phyloP scores from a whole-genome alignment of 2,797 vertebrate species.

The Melopsittacus undulatus region DNA sequence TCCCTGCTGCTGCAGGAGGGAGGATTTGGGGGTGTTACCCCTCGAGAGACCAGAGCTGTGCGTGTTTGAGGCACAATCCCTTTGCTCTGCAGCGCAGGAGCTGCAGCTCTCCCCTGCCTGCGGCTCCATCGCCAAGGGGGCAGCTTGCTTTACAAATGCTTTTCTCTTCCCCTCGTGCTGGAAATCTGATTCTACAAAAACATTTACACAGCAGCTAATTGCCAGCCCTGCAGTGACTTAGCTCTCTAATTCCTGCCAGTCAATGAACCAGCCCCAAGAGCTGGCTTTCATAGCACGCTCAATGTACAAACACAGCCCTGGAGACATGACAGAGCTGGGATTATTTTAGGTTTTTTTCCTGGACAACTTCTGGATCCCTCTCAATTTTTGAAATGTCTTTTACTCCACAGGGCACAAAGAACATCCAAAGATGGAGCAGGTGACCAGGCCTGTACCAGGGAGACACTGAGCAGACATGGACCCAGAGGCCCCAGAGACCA shows the following conservation, averaged over 20 bases:
- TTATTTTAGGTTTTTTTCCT: not conserved
- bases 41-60: not conserved
- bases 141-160: not conserved
- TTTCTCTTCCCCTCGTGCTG: slow-evolving; percentile 11
- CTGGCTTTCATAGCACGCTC: not conserved
- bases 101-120: not conserved
- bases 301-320: not conserved
- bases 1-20: accelerated
- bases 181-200: slow-evolving; percentile 48
- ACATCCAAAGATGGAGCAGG: not conserved
- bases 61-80: not conserved
- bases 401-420: not conserved
- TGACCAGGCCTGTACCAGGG: not conserved
- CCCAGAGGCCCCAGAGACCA: not conserved
- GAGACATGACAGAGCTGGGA: not conserved
- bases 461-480: accelerated
- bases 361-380: not conserved
- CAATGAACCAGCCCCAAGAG: slow-evolving; percentile 51
- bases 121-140: not conserved
- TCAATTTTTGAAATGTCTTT: not conserved
- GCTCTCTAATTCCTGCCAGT: slow-evolving; percentile 45
- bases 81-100: not conserved
- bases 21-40: not conserved
- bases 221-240: not conserved
- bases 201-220: slow-evolving; percentile 32